Evolutionary conservation across 2,888 invertebrate genomes (phyloP), one percentile per base, ranked within the genome.

Genomic region (Drosophila koepferae): DNA sequence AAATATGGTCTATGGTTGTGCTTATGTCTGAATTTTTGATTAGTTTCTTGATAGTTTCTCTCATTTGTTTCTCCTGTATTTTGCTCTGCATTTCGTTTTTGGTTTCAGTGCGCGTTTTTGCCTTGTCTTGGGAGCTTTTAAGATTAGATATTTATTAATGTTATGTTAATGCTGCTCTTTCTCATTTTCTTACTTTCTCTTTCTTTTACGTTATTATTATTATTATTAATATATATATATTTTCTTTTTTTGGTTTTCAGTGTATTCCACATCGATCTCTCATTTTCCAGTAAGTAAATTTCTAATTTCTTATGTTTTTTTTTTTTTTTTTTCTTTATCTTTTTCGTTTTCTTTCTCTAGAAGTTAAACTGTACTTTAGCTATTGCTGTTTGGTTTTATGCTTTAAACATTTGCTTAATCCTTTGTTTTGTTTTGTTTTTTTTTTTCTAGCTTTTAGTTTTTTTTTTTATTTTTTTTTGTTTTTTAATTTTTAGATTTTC

Each of bases 331-430:
- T 64, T 28, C 16, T 6, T 44, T 58, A 44, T 34, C 6, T 20
- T 63, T 66, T 61, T 59, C 48, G 68, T 72, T 72, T 72, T 60
- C 63, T 67, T 87, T 79, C 55, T 73, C 86, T 90, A 79, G 71
- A 84, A 80, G 82, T 89, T 90, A 72, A 80, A 80, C 72, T 80
- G 75, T 90, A 85, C 80, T 79, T 81, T 81, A 71, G 72, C 84
- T 85, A 86, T 89, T 85, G 84, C 84, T 83, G 84, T 81, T 83
- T 71, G 74, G 79, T 68, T 68, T 81, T 78, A 81, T 53, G 71
- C 63, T 74, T 84, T 86, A 86, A 83, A 88, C 83, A 81, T 65
- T 86, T 90, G 71, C 80, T 75, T 69, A 64, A 68, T 72, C 59
- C 46, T 70, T 61, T 59, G 7, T 58, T 44, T 18, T 48, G 23